Percentiles rank a stretch among this genome's conserved stretches.
These are phyloP conservation scores for Remorina albescens DNA, from an alignment of 2,797 vertebrate species.

Conservation along the genomic window DNA sequence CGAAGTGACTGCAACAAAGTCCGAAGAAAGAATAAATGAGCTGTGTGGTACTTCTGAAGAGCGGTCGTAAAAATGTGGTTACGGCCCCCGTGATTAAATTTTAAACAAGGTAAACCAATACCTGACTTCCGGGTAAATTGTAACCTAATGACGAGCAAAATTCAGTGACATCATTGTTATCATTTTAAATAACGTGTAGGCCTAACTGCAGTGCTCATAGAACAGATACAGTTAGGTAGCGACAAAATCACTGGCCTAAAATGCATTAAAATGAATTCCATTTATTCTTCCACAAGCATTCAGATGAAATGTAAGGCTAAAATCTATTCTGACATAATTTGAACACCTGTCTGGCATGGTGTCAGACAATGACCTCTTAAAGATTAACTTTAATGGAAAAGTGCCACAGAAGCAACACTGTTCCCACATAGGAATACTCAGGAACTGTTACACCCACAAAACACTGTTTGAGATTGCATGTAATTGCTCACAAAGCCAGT, in stretches of 20 bases:
- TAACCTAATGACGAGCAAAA: too few relatives aligned
- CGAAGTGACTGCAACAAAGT: background rate
- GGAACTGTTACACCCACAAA: too few relatives aligned
- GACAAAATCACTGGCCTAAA: too few relatives aligned
- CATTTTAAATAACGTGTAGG: too few relatives aligned
- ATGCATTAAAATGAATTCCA: too few relatives aligned
- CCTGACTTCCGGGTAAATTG: background rate
- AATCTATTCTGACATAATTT: too few relatives aligned
- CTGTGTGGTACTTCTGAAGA: background rate
- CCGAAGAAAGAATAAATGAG: background rate
- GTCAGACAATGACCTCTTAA: constrained; percentile 4
- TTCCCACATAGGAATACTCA: background rate
- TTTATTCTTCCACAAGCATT: too few relatives aligned
- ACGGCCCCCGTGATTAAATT: background rate
- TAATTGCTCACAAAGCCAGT: background rate
- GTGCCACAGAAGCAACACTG: background rate
- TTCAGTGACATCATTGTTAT: too few relatives aligned
- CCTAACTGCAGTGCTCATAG: too few relatives aligned
- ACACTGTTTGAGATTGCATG: background rate
- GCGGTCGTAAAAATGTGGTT: background rate
- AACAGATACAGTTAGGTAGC: too few relatives aligned
- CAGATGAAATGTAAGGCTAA: too few relatives aligned
- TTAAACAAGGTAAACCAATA: background rate
- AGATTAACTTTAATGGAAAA: background rate
- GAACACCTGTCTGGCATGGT: background rate